phyloP scores from a whole-genome alignment of 2,888 invertebrate species.

The Orthosia gothica region DNA sequence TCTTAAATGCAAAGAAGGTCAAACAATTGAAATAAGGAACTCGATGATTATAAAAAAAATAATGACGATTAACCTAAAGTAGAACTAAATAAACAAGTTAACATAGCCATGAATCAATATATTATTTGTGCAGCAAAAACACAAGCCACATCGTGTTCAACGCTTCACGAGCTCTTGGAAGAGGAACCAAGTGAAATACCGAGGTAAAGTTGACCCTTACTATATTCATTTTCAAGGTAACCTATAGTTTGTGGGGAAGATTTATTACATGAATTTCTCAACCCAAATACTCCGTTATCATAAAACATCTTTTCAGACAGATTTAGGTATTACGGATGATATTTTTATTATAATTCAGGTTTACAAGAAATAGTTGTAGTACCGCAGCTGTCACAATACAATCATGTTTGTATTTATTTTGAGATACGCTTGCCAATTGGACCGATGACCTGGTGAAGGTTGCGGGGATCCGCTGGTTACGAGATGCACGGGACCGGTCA shows the following conservation, averaged over 20 bases:
- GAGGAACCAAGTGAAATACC: slow-evolving; percentile 90
- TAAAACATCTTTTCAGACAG: slow-evolving; percentile 60
- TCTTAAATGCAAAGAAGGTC: too few species aligned
- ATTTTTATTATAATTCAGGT: slow-evolving; percentile 9
- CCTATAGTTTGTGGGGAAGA: slow-evolving; percentile 47
- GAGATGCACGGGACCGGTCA: too few species aligned
- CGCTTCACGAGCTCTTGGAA: slow-evolving; percentile 89
- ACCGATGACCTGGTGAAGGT: too few species aligned
- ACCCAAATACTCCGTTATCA: slow-evolving; percentile 42
- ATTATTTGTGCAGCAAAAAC: slow-evolving; percentile 83
- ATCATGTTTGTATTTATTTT: not conserved
- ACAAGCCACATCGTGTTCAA: slow-evolving; percentile 90
- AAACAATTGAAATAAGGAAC: too few species aligned
- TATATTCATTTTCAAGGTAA: slow-evolving; percentile 50
- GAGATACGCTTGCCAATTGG: not conserved
- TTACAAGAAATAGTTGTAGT: not conserved
- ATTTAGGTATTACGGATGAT: slow-evolving; percentile 30
- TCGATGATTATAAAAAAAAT: too few species aligned
- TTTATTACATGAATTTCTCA: slow-evolving; percentile 49
- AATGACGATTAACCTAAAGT: too few species aligned
- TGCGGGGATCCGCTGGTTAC: too few species aligned
- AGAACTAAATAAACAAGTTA: not conserved
- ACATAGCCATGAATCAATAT: not conserved
- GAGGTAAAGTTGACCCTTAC: slow-evolving; percentile 77
- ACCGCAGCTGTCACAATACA: not conserved